Evolutionary conservation across 2,888 invertebrate genomes (phyloP).

Genomic region (Mesoligia furuncula): DNA sequence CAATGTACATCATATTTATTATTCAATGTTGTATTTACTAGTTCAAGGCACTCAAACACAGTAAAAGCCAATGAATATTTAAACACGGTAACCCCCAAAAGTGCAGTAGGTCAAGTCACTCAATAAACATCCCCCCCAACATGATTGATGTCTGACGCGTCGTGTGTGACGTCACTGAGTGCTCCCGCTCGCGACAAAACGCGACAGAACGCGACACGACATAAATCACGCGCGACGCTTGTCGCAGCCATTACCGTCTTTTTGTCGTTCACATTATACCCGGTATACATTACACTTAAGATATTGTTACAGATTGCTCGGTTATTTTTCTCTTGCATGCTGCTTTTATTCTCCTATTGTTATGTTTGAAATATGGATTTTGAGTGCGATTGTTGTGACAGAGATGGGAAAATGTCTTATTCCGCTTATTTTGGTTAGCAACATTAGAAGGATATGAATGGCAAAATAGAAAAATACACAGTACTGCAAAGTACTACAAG

Average conservation of each 20-base stretch:
- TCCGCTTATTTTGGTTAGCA: background rate
- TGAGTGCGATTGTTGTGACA: slow-evolving; percentile 48
- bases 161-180: slow-evolving; percentile 53
- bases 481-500: background rate
- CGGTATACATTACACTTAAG: slow-evolving; percentile 71
- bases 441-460: background rate
- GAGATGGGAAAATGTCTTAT: slow-evolving; percentile 22
- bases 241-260: slow-evolving; percentile 76
- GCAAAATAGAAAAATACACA: background rate
- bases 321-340: slow-evolving; percentile 68
- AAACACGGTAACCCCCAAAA: slow-evolving; percentile 19
- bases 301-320: slow-evolving; percentile 75
- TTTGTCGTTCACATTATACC: slow-evolving; percentile 72
- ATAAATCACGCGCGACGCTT: slow-evolving; percentile 70
- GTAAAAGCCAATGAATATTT: slow-evolving; percentile 18
- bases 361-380: slow-evolving; percentile 58
- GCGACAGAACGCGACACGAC: slow-evolving; percentile 61
- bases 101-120: slow-evolving; percentile 54
- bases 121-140: slow-evolving; percentile 34
- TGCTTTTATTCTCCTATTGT: slow-evolving; percentile 60
- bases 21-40: background rate
- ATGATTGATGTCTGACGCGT: slow-evolving; percentile 50
- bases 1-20: background rate
- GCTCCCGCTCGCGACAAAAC: slow-evolving; percentile 33
- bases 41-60: slow-evolving; percentile 20